A percentile compares a stretch with the other conserved stretches of the same genome.
These are phyloP conservation scores for Caerostris extrusa DNA, from an alignment of 1,140 invertebrate species.

Conservation along the genomic window DNA sequence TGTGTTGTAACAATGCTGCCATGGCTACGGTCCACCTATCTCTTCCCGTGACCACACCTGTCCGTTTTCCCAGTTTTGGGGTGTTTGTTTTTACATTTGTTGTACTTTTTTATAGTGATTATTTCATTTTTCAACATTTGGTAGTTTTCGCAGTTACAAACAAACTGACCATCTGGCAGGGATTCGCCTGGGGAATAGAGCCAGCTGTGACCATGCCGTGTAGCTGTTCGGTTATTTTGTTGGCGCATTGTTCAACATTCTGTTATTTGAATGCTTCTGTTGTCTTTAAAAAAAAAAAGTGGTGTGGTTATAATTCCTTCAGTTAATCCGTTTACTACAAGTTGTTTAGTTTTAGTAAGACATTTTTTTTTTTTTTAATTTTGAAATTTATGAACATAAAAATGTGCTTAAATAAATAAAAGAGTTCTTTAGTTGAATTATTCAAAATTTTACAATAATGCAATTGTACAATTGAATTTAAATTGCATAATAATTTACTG, in stretches of 20 bases:
- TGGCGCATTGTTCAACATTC: not conserved
- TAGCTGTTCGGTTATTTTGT: constrained; percentile 18
- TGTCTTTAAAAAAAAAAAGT: too few relatives aligned
- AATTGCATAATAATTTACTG: too few relatives aligned
- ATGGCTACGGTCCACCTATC: constrained; percentile 64
- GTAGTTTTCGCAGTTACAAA: not conserved
- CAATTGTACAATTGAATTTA: too few relatives aligned
- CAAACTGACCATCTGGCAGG: constrained; percentile 50
- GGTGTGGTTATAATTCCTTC: too few relatives aligned
- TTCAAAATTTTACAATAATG: too few relatives aligned
- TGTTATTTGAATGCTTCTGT: not conserved
- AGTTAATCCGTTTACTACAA: too few relatives aligned
- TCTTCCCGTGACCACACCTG: constrained; percentile 67
- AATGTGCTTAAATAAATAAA: too few relatives aligned
- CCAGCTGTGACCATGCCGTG: not conserved
- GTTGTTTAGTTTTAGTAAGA: too few relatives aligned
- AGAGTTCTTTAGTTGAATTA: too few relatives aligned
- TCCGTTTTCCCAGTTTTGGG: constrained; percentile 45
- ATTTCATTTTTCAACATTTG: constrained; percentile 44
- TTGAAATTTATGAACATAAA: too few relatives aligned
- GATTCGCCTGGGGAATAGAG: not conserved
- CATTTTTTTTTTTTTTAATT: too few relatives aligned
- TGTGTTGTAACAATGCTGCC: constrained; percentile 71
- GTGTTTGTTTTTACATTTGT: constrained; percentile 64
- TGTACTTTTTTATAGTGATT: constrained; percentile 20